phyloP scores from a whole-genome alignment of 2,113 vertebrate species.

The Scopus umbretta region DNA sequence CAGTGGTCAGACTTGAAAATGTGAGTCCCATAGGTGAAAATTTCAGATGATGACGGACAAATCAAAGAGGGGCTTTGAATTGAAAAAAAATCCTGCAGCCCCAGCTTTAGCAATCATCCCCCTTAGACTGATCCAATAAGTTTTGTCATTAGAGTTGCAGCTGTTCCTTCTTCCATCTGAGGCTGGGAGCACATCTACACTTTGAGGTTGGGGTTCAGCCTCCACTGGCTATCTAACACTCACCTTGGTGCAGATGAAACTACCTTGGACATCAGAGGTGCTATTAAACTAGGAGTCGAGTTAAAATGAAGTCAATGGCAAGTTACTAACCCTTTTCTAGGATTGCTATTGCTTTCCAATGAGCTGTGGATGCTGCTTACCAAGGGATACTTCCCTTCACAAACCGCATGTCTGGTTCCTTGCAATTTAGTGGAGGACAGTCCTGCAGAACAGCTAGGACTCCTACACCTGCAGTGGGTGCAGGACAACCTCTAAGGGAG shows the following conservation, averaged over 20 bases:
- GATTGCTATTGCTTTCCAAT: not conserved
- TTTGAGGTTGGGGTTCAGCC: not conserved
- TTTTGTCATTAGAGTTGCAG: not conserved
- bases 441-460: not conserved
- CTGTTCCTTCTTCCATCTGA: not conserved
- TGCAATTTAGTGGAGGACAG: not conserved
- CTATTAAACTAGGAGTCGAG: not conserved
- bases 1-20: not conserved
- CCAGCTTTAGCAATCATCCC: not conserved
- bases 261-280: not conserved
- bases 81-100: not conserved
- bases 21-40: not conserved
- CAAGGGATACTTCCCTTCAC: not conserved
- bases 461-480: not conserved
- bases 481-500: not conserved
- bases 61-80: not conserved
- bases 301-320: not conserved
- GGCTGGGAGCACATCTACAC: not conserved
- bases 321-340: not conserved
- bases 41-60: not conserved
- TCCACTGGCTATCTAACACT: not conserved
- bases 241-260: not conserved
- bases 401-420: not conserved
- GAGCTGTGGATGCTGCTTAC: not conserved
- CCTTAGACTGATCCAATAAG: fast-evolving